A percentile compares a stretch with the other conserved stretches of the same genome.
phyloP scores from a whole-genome alignment of 1,140 invertebrate genomes.

The Drosophila watanabei region DNA sequence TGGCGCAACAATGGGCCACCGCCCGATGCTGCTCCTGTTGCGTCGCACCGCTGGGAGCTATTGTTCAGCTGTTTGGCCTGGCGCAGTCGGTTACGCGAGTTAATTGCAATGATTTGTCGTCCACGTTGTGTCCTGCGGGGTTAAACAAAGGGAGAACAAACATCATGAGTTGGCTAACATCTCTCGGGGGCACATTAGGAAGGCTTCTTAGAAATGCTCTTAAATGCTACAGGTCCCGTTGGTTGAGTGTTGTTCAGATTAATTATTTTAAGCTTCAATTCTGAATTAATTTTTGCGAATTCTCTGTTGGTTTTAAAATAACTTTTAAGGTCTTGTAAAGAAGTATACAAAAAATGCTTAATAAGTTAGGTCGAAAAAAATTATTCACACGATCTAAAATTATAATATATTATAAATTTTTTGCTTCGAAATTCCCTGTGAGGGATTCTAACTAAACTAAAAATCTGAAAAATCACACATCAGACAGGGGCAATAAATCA shows the following conservation, averaged over 20 bases:
- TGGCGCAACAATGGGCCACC: slow-evolving; percentile 40
- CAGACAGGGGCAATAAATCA: too few species aligned
- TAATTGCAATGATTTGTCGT: slow-evolving; percentile 77
- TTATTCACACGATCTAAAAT: too few species aligned
- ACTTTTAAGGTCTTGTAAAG: neutral
- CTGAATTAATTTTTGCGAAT: neutral
- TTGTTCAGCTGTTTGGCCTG: slow-evolving; percentile 38
- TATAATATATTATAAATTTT: too few species aligned
- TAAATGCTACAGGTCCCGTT: neutral
- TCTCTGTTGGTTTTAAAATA: neutral
- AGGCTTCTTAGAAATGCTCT: neutral
- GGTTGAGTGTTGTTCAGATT: neutral
- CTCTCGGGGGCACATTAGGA: slow-evolving; percentile 1
- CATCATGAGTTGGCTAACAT: slow-evolving; percentile 28
- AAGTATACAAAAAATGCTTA: too few species aligned
- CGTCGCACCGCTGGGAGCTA: slow-evolving; percentile 22
- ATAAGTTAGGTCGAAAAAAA: too few species aligned
- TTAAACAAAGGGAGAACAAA: slow-evolving; percentile 21
- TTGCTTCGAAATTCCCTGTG: too few species aligned
- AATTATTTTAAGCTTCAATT: neutral
- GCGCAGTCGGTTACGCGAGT: slow-evolving; percentile 62
- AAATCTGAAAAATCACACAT: too few species aligned
- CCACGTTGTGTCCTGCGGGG: slow-evolving; percentile 57
- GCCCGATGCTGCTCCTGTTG: slow-evolving; percentile 37
- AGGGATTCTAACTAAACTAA: too few species aligned